These are phyloP conservation scores for Eupithecia pulchellata DNA, from an alignment of 2,888 invertebrate genomes.

Conservation along the genomic window DNA sequence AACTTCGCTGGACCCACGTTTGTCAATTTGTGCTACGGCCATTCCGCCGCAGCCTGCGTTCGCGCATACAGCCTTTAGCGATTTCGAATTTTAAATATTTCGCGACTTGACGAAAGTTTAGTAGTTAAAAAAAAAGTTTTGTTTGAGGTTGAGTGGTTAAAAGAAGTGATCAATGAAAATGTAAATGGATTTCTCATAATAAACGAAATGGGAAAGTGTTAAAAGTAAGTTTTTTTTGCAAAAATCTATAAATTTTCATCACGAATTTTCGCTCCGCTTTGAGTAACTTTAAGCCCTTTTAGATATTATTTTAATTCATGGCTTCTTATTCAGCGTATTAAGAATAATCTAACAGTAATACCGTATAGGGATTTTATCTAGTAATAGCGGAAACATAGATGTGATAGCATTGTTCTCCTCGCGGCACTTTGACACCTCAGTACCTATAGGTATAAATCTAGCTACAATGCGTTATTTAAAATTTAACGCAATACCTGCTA, in stretches of 20 bases:
- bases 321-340: not conserved
- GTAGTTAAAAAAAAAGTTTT: conserved; percentile 5
- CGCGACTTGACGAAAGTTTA: too few species aligned
- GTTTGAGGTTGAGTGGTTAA: not conserved
- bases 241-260: not conserved
- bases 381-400: conserved; percentile 55
- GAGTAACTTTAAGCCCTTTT: not conserved
- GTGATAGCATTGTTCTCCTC: conserved; percentile 52
- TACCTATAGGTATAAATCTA: conserved; percentile 1
- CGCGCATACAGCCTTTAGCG: conserved; percentile 54
- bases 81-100: conserved; percentile 36
- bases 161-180: not conserved
- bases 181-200: not conserved
- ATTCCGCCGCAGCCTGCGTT: conserved; percentile 59
- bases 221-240: conserved; percentile 6
- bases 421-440: conserved; percentile 47
- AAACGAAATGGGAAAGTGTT: not conserved
- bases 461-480: conserved; percentile 36
- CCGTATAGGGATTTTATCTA: conserved; percentile 34
- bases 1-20: conserved; percentile 60
- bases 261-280: not conserved
- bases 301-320: not conserved
- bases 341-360: not conserved
- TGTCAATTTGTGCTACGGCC: conserved; percentile 67
- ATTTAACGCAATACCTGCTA: conserved; percentile 27